Base-by-base conservation (phyloP, 2,113 vertebrate genomes). In the Oncorhynchus keta region DNA sequence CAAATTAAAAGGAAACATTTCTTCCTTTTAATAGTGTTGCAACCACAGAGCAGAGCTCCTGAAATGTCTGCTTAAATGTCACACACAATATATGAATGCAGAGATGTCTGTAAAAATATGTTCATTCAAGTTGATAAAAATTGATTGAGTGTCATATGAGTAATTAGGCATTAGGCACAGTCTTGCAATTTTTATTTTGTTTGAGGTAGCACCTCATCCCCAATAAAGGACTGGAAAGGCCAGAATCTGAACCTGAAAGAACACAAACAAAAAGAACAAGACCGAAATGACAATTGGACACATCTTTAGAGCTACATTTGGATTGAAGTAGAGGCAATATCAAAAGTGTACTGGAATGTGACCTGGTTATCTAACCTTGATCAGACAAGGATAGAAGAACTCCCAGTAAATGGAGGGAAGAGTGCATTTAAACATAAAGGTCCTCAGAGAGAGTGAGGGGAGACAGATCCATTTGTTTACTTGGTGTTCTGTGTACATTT, bases 61-160 rank as follows among this genome's bases (percentile, higher is more conserved):
- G 32, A 82, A 62, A 80, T 82, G 77, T 86, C 89, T 79, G 82
- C 83, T 86, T 90, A 86, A 89, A 88, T 77, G 70, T 84, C 80
- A 35, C 35, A 35, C 35, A 35, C 35, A 35, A 35, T 82, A 87
- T 89, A 92, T 90, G 91, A 93, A 94, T 92, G 89, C 90, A 93
- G 89, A 89, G 91, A 92, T 89, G 92, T 89, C 83, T 94, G 92
- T 87, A 91, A 93, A 94, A 92, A 93, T 90, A 92, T 90, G 92
- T 93, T 91, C 92, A 93, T 94, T 94, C 91, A 91, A 91, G 88
- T 90, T 90, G 88, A 95, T 92, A 92, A 92, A 95, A 85, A 90
- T 83, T 18, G 79, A 88, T 81, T 79, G 64, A 26, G 48, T 16
- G 20, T 48, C 64, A 61, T 70, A 32, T 48, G 70, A 83, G 73